Base-by-base conservation (phyloP, 2,113 vertebrate species). In the Butorides virescens region DNA sequence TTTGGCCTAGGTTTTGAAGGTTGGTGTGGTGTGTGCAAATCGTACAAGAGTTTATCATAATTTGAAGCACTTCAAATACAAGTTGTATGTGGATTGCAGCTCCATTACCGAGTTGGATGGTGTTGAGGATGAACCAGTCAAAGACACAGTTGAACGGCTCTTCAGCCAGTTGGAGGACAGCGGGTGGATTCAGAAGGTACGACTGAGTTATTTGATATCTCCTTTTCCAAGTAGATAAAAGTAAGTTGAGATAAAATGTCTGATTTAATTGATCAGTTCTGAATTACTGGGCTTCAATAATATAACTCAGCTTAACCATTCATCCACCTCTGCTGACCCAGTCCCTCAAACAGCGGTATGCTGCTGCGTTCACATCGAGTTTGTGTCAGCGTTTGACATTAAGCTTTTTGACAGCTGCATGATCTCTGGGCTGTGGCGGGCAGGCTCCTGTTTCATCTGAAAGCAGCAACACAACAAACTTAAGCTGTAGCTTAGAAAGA, bases 11-110 rank as follows among this genome's bases (percentile, higher is more conserved):
- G 97, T 89, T 47, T 98, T 99, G 90, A 90, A 89, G 55, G 98
- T 99, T 77, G 98, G 99, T 4, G 1, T 14, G 3, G 97, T 98
- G 62, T 99, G 99, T 97, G 98, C 97, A 63, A 5, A 94, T 66
- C 98, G 98, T 44, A 99, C 99, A 16, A 92, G 94, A 93, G 97
- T 98, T 94, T 99, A 99, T 91, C 99, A 99, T 66, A 94, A 96
- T 23, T 95, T 99, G 81, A 98, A 98, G 88, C 99, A 99, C 93
- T 99, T 98, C 96, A 99, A 99, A 92, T 99, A 98, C 95, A 98
- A 98, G 78, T 90, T 99, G 22, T 99, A 98, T 59, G 61, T 98
- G 91, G 81, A 95, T 36, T 99, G 98, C 88, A 97, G 95, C 75
- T 96, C 92, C 5, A 8, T 97, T 61, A 91, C 97, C 3, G 44